These are phyloP conservation scores for Bolborhynchus lineola DNA, from an alignment of 2,113 vertebrate species.

Conservation along the genomic window DNA sequence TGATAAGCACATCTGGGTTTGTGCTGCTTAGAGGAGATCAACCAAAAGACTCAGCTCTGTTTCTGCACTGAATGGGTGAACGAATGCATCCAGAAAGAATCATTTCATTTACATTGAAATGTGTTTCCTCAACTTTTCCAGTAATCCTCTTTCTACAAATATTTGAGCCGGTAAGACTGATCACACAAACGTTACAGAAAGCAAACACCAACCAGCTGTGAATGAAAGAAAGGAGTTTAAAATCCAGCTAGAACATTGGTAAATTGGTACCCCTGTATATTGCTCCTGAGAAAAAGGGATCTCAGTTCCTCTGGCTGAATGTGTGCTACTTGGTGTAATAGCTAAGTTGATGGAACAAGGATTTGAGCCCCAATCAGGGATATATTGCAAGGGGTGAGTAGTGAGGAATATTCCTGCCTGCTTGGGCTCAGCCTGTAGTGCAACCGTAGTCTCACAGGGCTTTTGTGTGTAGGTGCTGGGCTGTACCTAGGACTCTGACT, in stretches of 20 bases:
- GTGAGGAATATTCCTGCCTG: not conserved
- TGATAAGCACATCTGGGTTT: not conserved
- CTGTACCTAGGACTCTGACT: not conserved
- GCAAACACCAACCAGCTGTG: not conserved
- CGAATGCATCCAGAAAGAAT: not conserved
- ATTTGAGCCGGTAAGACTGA: constrained; percentile 21
- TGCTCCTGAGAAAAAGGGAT: not conserved
- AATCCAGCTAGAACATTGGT: not conserved
- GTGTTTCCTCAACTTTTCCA: constrained; percentile 7
- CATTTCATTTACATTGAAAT: not conserved
- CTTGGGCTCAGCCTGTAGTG: not conserved
- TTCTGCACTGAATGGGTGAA: not conserved
- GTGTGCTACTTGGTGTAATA: not conserved
- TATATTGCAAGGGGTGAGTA: not conserved
- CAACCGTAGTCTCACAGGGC: not conserved
- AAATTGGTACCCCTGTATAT: not conserved
- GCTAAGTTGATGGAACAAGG: not conserved
- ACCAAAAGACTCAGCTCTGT: not conserved
- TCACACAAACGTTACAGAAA: not conserved
- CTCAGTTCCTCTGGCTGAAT: not conserved
- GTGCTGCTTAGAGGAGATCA: not conserved
- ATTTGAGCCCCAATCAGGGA: not conserved
- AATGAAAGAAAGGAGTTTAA: not conserved
- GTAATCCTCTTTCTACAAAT: constrained; percentile 11
- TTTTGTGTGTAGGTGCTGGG: not conserved